Conservation (phyloP, 1,140 invertebrate species). For the Leptopilina boulardi region DNA sequence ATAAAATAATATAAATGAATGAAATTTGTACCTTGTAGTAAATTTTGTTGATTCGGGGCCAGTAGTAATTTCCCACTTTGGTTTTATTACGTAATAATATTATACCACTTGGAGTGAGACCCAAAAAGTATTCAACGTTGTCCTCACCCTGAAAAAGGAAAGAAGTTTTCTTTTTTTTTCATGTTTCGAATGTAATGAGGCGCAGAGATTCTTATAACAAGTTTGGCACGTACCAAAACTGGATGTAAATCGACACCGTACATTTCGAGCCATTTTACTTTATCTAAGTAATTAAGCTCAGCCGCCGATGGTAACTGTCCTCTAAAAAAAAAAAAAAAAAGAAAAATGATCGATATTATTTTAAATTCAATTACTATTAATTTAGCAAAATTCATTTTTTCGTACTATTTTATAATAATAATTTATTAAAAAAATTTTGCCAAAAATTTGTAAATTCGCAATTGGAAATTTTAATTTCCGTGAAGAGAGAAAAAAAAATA, state of each 20-base stretch:
- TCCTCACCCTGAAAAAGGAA: conserved; percentile 90
- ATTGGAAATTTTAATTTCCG: too few species aligned
- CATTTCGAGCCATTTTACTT: conserved; percentile 90
- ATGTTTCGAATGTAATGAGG: not conserved
- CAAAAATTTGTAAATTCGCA: too few species aligned
- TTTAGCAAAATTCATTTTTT: not conserved
- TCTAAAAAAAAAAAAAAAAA: too few species aligned
- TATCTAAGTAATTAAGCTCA: conserved; percentile 86
- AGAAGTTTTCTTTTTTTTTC: not conserved
- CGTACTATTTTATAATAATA: too few species aligned
- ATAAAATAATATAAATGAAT: not conserved
- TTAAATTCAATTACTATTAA: conserved; percentile 40
- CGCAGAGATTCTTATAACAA: conserved; percentile 27
- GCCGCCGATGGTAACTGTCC: conserved; percentile 83
- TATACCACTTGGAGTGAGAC: conserved; percentile 97
- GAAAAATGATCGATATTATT: conserved; percentile 63
- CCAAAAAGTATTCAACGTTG: conserved; percentile 96
- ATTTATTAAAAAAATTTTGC: too few species aligned
- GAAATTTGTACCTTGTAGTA: conserved; percentile 86
- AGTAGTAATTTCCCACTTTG: conserved; percentile 99
- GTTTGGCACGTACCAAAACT: conserved; percentile 80
- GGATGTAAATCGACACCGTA: conserved; percentile 89
- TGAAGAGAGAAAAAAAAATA: too few species aligned
- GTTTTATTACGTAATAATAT: conserved; percentile 96
- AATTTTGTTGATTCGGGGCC: conserved; percentile 97